Base-by-base conservation (phyloP, 2,797 vertebrate species). In the Schizothorax lantsangensis region DNA sequence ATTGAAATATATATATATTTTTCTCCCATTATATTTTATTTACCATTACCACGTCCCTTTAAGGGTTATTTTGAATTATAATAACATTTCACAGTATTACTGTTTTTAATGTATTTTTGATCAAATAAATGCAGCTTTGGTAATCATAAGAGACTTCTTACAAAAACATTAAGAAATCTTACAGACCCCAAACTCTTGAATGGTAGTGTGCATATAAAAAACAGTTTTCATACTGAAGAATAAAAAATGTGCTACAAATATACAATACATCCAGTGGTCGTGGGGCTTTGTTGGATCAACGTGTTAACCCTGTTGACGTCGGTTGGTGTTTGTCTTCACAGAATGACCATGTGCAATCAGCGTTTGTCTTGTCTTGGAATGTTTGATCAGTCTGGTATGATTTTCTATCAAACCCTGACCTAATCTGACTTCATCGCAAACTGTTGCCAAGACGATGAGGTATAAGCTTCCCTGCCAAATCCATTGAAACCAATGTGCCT, bases 341-440 rank as follows among this genome's bases (percentile, higher is more conserved):
- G 64, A 49, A 47, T 69, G 30, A 69, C 79, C 30, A 81, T 81
- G 43, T 68, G 79, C 43, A 66, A 23, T 81, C 3, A 0, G 19
- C 0, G 4, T 52, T n/a, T 52, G 64, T 69, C 64, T 81, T 49
- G 43, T 81, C 64, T 52, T 81, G 26, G 11, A 66, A 69, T 81
- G 43, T 81, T 81, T 81, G 30, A 52, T 66, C 64, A 81, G 62
- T 81, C 79, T 81, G 79, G 45, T 23, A 36, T 68, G 64, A 81
- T 68, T 52, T 75, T 81, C 64, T 69, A 49, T 81, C 30, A 52
- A 81, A 69, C 11, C 30, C 79, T 52, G 62, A 52, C 62, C 79
- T 68, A 81, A 81, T 66, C 62, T 81, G 43, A 69, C 43, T 49
- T 69, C 62, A 68, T 36, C 19, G 1, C 10, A 62, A 69, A 17